Percentiles rank a stretch among this genome's conserved stretches.
Conservation (phyloP, 2,888 invertebrate species). For the Carpatolechia fugitivella region DNA sequence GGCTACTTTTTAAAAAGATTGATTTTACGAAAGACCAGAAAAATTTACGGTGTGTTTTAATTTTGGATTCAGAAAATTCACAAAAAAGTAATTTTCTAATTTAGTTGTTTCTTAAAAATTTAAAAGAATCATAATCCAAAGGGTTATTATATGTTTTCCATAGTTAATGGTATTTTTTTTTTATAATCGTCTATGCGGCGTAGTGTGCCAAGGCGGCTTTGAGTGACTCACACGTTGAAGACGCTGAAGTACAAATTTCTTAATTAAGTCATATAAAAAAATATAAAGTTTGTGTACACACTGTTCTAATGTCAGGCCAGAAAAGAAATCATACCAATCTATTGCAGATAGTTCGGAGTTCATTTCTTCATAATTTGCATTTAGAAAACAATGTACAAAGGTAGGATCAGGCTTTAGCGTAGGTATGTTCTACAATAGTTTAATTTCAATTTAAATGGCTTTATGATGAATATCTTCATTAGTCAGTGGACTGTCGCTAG, state of each 20-base stretch:
- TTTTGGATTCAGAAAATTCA: neutral
- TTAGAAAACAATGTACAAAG: neutral
- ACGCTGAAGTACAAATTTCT: neutral
- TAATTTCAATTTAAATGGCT: neutral
- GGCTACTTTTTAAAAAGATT: neutral
- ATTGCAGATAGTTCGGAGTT: neutral
- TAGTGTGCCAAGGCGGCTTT: constrained; percentile 15
- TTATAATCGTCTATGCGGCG: constrained; percentile 14
- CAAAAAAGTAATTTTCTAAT: constrained; percentile 8
- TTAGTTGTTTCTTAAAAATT: constrained; percentile 8
- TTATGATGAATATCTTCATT: constrained; percentile 11
- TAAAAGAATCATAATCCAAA: constrained; percentile 15
- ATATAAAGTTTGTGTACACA: neutral
- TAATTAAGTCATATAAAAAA: neutral
- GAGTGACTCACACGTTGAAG: neutral
- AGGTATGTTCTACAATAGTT: neutral
- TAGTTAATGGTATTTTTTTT: too few relatives aligned
- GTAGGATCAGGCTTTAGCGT: neutral
- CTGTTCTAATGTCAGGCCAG: neutral
- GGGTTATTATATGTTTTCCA: too few relatives aligned
- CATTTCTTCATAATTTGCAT: constrained; percentile 1
- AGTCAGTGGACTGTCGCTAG: neutral
- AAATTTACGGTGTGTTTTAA: too few relatives aligned
- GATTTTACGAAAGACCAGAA: constrained; percentile 4
- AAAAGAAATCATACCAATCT: neutral